Base-by-base conservation (phyloP, 2,888 invertebrate species). In the Polydrusus tereticollis region DNA sequence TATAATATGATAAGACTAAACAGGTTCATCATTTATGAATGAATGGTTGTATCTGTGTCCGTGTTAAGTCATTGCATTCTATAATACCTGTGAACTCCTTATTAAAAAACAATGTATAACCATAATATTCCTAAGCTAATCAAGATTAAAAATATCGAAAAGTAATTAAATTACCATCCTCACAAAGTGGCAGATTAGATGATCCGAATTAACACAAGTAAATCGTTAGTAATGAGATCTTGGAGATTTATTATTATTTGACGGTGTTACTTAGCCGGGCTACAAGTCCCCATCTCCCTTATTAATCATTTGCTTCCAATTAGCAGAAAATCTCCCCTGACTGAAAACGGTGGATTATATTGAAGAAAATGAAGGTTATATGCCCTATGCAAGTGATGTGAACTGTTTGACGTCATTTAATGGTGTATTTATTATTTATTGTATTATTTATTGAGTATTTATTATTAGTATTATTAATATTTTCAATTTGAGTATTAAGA, bases 181-280 rank as follows among this genome's bases (percentile, higher is more conserved):
- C 16, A 55, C 29, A 55, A 29, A 55, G 16, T 29, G 18, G 29
- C 29, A 18, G 16, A 55, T 29, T 29, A 29, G 52, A 18, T 14
- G 52, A 55, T 29, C 52, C 52, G 29, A 43, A 59, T 77, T 74
- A 78, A 78, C 76, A 76, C 77, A 76, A 60, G 67, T 67, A 72
- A 63, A 23, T 38, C 26, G 45, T 29, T n/a, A 47, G n/a, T 21
- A 72, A 43, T 55, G 62, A 66, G 38, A 43, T 43, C 38, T 23
- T 38, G 14, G 64, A 74, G 76, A 76, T 76, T 76, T 74, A 76
- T 76, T 72, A 74, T 76, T 74, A 76, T 74, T 74, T 76, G 76
- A 72, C 76, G 74, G 68, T 74, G 73, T 76, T 75, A 75, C 71
- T 75, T 66, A 63, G 69, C 73, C 63, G 41, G 60, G 52, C 29